phyloP scores from a whole-genome alignment of 2,113 vertebrate species.

The Eira barbara region DNA sequence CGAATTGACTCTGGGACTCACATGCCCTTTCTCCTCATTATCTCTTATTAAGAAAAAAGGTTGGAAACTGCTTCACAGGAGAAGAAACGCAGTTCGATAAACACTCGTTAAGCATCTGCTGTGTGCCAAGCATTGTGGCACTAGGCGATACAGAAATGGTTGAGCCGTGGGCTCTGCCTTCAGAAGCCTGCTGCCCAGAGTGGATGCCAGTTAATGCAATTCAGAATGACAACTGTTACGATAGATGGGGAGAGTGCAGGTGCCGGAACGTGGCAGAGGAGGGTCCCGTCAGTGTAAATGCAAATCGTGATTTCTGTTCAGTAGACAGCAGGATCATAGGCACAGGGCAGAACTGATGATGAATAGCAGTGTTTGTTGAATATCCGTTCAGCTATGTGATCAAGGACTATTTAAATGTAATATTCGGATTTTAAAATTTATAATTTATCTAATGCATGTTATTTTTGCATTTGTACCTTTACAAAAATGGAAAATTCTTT shows the following conservation, averaged over 20 bases:
- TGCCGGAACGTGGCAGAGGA: background rate
- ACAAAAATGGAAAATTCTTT: background rate
- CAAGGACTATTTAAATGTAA: background rate
- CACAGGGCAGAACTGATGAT: background rate
- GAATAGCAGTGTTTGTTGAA: background rate
- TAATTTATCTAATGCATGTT: background rate
- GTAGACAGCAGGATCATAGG: background rate
- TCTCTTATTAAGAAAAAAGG: background rate
- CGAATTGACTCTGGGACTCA: background rate
- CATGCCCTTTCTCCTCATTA: background rate
- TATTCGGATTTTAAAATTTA: background rate
- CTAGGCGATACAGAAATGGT: background rate
- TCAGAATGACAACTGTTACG: background rate
- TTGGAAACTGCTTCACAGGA: background rate
- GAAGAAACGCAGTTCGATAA: background rate
- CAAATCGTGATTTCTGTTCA: background rate
- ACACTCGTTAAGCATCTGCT: background rate
- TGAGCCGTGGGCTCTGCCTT: background rate
- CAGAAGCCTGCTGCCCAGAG: background rate
- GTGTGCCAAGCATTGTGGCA: background rate
- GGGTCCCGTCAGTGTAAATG: background rate
- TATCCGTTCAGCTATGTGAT: background rate
- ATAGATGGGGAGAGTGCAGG: background rate
- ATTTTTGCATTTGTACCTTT: background rate
- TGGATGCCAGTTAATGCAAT: background rate